Conservation (phyloP, 2,797 vertebrate species). For the Sitta carolinensis region DNA sequence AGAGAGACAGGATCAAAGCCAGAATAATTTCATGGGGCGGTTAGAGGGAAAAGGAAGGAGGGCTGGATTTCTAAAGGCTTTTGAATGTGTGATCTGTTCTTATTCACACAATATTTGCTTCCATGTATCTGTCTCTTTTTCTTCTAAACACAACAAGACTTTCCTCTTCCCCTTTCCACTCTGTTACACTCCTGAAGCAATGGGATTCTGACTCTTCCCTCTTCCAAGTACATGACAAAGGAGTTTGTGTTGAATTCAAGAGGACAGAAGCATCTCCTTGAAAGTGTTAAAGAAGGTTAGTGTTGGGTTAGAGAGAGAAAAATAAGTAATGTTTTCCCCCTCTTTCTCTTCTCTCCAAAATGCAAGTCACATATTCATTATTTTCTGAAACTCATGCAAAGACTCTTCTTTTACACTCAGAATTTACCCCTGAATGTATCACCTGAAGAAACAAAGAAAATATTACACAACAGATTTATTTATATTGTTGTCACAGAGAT, state of each 20-base stretch:
- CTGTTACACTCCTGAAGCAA: background rate
- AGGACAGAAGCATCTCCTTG: background rate
- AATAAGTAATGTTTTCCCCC: accelerated
- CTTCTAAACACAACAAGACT: background rate
- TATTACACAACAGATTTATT: background rate
- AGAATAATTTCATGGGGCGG: background rate
- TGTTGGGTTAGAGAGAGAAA: background rate
- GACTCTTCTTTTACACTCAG: background rate
- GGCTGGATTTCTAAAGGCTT: background rate
- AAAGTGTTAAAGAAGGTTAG: background rate
- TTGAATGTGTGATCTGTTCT: background rate
- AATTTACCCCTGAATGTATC: background rate
- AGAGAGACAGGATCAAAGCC: background rate
- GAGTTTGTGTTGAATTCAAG: background rate
- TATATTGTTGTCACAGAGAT: background rate
- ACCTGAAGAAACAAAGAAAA: background rate
- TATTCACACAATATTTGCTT: background rate
- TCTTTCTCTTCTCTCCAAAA: background rate
- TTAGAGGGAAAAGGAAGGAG: background rate
- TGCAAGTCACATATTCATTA: background rate
- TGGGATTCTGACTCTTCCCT: background rate
- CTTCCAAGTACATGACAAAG: background rate
- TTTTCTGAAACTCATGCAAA: background rate
- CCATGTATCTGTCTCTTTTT: background rate
- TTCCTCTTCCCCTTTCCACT: background rate